Evolutionary conservation across 2,113 vertebrate species (phyloP).

Genomic region (Gorsachius goisagi): DNA sequence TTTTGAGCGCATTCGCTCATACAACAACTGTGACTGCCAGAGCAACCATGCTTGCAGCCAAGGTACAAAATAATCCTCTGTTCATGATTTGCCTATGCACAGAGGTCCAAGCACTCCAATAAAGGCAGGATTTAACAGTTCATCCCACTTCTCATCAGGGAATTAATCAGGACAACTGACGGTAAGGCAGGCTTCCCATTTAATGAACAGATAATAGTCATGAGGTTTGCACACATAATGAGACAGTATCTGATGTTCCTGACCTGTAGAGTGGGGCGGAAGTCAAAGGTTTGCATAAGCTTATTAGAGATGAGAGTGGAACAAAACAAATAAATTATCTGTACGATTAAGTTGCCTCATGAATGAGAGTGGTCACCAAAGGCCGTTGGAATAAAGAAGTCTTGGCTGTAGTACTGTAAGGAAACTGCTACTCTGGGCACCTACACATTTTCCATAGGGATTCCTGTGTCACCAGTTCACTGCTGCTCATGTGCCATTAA

Average conservation of each 20-base stretch:
- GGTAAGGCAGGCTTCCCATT: neutral
- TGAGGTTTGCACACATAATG: neutral
- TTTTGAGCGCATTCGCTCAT: neutral
- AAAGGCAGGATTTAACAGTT: neutral
- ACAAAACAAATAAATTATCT: neutral
- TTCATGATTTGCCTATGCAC: neutral
- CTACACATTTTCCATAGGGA: neutral
- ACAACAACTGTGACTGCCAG: neutral
- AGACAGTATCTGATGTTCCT: neutral
- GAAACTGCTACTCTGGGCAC: neutral
- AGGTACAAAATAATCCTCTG: neutral
- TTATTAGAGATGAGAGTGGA: neutral
- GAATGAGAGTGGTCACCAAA: neutral
- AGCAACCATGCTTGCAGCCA: neutral
- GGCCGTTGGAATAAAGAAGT: neutral
- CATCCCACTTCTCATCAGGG: neutral
- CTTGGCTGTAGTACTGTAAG: neutral
- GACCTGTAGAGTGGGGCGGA: neutral
- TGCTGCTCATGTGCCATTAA: neutral
- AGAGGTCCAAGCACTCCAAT: neutral
- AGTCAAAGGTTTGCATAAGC: neutral
- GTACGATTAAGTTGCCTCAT: neutral
- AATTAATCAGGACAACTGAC: neutral
- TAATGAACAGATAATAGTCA: neutral
- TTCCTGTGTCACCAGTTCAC: neutral